These are phyloP conservation scores for Antedon mediterranea DNA, from an alignment of 53 echinoderm and acorn worm genomes.

Conservation along the genomic window DNA sequence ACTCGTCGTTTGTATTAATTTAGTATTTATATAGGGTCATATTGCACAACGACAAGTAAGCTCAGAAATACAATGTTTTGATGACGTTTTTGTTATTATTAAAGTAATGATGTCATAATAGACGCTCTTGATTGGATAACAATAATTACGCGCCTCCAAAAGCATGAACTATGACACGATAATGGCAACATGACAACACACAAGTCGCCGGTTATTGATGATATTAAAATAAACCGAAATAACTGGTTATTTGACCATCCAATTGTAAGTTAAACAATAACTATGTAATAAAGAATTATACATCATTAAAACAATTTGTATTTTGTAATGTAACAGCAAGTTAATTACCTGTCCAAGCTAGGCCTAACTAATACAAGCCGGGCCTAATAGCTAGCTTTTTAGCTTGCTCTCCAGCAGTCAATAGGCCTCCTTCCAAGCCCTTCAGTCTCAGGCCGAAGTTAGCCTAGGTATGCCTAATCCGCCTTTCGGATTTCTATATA, in stretches of 20 bases:
- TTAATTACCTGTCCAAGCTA: no score
- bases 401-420: no score
- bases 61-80: conserved; percentile 8
- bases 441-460: no score
- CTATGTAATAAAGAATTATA: no score
- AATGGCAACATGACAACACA: conserved; percentile 27
- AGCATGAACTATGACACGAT: conserved; percentile 5
- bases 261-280: conserved; percentile 26
- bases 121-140: conserved; percentile 21
- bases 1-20: neutral
- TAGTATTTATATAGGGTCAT: neutral
- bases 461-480: no score
- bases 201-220: neutral
- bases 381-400: no score
- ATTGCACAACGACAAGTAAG: conserved; percentile 27
- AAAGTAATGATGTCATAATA: conserved; percentile 4
- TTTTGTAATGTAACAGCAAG: no score
- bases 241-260: conserved; percentile 71
- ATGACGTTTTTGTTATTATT: conserved; percentile 19
- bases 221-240: conserved; percentile 24
- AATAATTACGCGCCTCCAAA: no score
- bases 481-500: no score
- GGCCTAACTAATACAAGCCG: no score
- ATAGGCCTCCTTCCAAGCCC: no score
- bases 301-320: no score